Evolutionary conservation across 2,113 vertebrate genomes (phyloP), one percentile per base, ranked within the genome.

Genomic region (Pteronura brasiliensis): DNA sequence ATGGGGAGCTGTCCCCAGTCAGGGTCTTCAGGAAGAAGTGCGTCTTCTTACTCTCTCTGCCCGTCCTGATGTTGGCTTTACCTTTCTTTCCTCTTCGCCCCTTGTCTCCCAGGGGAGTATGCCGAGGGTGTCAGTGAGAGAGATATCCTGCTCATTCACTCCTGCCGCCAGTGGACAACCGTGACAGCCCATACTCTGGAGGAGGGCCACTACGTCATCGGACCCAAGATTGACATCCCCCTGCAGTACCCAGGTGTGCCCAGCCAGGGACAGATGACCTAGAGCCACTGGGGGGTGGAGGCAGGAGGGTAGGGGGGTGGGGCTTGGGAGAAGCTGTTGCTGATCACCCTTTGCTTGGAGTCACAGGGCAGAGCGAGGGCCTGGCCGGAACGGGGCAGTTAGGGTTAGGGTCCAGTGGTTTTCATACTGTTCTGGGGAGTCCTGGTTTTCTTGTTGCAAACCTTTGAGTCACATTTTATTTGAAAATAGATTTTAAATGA

Each of bases 221-320:
- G 99, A 82, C 99, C 99, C 98, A 99, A 99, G 98, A 99, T 99
- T 82, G 99, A 99, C 99, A 99, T 99, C 98, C 99, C 99, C 2
- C 99, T 99, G 84, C 99, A 99, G 96, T 99, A 99, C 97, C 99
- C 99, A 99, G 99, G 99, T 99, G 88, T 86, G 94, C 42, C 88
- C 86, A 95, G 80, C 59, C 44, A 49, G 82, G 39, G 67, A 52
- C 88, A 44, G 95, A 81, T 69, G 77, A 59, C 86, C 34, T 6
- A 34, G 9, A 72, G 72, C 17, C 88, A 71, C 21, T 2, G 36
- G 6, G 87, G 34, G 61, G 20, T 7, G 57, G 15, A 25, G 15
- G 49, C 44, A 15, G 93, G 71, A 49, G 13, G n/a, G 63, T 2
- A 12, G 5, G 7, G 25, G 76, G 34, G 29, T 36, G 12, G 49